Evolutionary conservation across 30 jellyfish, hydroid and myxozoan genomes (phyloP).

Genomic region (Cassiopea andromeda): DNA sequence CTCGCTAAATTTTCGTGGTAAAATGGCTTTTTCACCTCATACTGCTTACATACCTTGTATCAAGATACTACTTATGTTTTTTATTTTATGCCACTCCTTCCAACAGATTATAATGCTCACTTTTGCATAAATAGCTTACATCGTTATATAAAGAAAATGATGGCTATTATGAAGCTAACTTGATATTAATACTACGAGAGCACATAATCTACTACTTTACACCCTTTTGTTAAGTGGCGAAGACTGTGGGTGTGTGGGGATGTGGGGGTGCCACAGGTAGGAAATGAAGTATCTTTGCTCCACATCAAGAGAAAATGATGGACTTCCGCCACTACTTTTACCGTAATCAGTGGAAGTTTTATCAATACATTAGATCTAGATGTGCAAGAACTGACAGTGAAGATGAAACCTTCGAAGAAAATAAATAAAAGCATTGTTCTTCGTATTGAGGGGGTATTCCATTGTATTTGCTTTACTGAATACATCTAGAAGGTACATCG

Average conservation of each 20-base stretch:
- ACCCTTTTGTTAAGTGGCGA: background rate
- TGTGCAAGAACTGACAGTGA: constrained; percentile 46
- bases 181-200: constrained; percentile 21
- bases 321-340: constrained; percentile 19
- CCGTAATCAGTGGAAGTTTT: background rate
- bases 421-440: constrained; percentile 22
- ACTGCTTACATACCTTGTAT: constrained; percentile 23
- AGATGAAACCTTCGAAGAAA: constrained; percentile 21
- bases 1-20: constrained; percentile 39
- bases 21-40: constrained; percentile 13
- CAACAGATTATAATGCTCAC: background rate
- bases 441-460: constrained; percentile 27
- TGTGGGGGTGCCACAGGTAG: background rate
- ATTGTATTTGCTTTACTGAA: constrained; percentile 38
- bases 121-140: background rate
- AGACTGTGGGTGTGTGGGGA: background rate
- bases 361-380: constrained; percentile 42
- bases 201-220: constrained; percentile 27
- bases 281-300: constrained; percentile 15
- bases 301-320: background rate
- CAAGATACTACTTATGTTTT: background rate
- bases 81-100: background rate
- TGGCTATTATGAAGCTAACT: constrained; percentile 28
- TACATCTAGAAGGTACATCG: constrained; percentile 49
- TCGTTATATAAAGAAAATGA: background rate